These are phyloP conservation scores for Corythaeola cristata DNA, from an alignment of 2,113 vertebrate species.

Conservation along the genomic window DNA sequence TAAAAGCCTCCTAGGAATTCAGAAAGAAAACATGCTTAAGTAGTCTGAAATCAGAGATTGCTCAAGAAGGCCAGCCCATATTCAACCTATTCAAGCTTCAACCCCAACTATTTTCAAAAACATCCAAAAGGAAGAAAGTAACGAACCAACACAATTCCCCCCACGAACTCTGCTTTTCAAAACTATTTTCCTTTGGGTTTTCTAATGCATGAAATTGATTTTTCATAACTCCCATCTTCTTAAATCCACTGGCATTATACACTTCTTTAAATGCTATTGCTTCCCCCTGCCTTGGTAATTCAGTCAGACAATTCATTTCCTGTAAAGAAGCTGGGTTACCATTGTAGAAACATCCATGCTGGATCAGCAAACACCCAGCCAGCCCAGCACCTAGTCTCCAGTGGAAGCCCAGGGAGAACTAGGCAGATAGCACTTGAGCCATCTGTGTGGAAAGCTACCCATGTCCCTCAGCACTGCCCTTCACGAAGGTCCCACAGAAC, in stretches of 20 bases:
- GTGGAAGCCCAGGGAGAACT: background rate
- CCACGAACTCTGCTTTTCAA: background rate
- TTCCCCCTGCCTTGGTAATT: background rate
- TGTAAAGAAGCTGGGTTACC: background rate
- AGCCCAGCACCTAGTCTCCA: background rate
- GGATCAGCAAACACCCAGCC: background rate
- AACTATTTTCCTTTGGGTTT: background rate
- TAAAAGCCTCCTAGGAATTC: slow-evolving; percentile 89
- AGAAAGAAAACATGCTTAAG: slow-evolving; percentile 34
- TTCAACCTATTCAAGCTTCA: background rate
- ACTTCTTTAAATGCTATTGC: background rate
- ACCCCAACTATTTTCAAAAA: background rate
- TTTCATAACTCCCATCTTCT: background rate
- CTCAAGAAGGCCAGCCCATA: background rate
- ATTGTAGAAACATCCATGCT: background rate
- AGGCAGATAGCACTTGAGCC: background rate
- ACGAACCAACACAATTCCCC: background rate
- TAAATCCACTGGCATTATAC: background rate
- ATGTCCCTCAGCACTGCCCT: background rate
- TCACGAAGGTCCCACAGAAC: background rate
- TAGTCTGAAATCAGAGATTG: background rate
- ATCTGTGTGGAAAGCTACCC: background rate
- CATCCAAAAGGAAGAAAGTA: background rate
- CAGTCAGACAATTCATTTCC: background rate
- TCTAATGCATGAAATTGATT: background rate